phyloP scores from a whole-genome alignment of 1,140 invertebrate species.

The Helicoverpa armigera region DNA sequence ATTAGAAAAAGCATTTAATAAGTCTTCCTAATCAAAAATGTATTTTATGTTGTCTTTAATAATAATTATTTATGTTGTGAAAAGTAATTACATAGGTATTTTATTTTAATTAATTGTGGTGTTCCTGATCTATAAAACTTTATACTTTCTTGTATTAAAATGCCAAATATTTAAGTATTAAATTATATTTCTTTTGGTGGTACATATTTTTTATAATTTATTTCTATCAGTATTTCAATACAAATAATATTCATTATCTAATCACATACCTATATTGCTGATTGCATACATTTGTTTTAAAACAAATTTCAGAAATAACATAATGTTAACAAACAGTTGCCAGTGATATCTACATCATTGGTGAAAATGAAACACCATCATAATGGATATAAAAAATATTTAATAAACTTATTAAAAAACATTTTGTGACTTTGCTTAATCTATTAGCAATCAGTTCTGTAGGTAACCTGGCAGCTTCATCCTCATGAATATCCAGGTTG shows the following conservation, averaged over 20 bases:
- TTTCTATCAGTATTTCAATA: too few relatives aligned
- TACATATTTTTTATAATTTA: neutral
- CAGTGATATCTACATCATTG: too few relatives aligned
- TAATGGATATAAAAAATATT: slow-evolving; percentile 70
- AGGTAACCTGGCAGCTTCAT: slow-evolving; percentile 97
- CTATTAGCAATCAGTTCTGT: slow-evolving; percentile 82
- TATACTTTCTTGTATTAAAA: slow-evolving; percentile 19
- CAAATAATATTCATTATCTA: too few relatives aligned
- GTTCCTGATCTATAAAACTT: neutral
- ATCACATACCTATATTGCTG: neutral
- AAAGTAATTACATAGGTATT: neutral
- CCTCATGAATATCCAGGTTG: slow-evolving; percentile 99
- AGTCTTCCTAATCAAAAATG: neutral
- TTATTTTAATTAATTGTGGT: neutral
- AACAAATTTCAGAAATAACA: too few relatives aligned
- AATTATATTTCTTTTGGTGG: slow-evolving; percentile 12
- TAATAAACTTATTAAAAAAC: slow-evolving; percentile 70
- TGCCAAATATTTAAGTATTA: slow-evolving; percentile 42
- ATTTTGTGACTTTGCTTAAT: slow-evolving; percentile 59
- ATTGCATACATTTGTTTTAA: too few relatives aligned
- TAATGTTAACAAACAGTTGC: too few relatives aligned
- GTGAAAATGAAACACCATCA: slow-evolving; percentile 27
- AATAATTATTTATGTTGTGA: neutral
- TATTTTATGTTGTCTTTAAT: too few relatives aligned
- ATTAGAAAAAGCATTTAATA: slow-evolving; percentile 18